phyloP scores from a whole-genome alignment of 2,888 invertebrate species.

The Tromatobia lineatoria region DNA sequence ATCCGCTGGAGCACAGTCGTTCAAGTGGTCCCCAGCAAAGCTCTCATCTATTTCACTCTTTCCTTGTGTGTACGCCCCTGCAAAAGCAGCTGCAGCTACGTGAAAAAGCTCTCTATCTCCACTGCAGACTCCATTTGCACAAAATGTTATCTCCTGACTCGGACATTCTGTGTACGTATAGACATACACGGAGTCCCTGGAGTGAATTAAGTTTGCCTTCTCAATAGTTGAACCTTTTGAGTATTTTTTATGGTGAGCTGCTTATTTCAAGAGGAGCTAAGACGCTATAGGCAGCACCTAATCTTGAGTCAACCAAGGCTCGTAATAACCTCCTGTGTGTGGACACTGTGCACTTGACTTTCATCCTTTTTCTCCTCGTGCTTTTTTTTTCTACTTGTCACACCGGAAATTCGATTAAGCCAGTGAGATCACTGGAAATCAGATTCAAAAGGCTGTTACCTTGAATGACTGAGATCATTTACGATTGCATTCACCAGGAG shows the following conservation, averaged over 20 bases:
- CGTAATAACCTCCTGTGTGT: constrained; percentile 33
- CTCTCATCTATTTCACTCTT: constrained; percentile 39
- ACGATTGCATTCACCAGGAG: constrained; percentile 37
- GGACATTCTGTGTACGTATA: constrained; percentile 68
- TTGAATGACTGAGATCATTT: constrained; percentile 22
- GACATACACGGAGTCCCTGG: constrained; percentile 72
- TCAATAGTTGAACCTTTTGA: constrained; percentile 48
- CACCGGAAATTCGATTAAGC: constrained; percentile 45
- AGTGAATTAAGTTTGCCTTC: constrained; percentile 37
- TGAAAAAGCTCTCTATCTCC: constrained; percentile 66
- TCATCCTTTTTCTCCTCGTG: constrained; percentile 36
- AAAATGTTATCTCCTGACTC: constrained; percentile 64
- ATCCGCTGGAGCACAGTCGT: constrained; percentile 47
- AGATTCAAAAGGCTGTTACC: constrained; percentile 1
- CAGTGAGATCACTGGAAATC: not conserved
- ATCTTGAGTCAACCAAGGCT: constrained; percentile 25
- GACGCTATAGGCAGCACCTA: not conserved
- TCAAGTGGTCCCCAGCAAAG: constrained; percentile 63
- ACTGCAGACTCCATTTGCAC: constrained; percentile 65
- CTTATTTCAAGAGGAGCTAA: constrained; percentile 21
- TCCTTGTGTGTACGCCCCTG: not conserved
- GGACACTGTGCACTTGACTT: constrained; percentile 38
- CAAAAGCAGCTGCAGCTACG: constrained; percentile 51
- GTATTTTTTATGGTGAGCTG: constrained; percentile 26
- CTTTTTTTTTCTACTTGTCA: constrained; percentile 1